Conservation (phyloP, 2,888 invertebrate species). For the Nemotelus pantherinus region DNA sequence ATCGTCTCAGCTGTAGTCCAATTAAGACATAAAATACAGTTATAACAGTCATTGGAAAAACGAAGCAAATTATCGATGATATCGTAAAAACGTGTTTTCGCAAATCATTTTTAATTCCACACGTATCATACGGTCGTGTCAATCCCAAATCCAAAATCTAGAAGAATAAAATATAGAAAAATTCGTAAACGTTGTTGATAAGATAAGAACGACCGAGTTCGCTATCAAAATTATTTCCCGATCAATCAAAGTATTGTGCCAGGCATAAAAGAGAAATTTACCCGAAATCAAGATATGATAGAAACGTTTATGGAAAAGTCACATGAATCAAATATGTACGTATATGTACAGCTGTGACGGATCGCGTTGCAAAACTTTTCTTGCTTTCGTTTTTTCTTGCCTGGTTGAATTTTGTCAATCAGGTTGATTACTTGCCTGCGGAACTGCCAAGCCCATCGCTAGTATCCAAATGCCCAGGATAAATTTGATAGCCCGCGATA, state of each 20-base stretch:
- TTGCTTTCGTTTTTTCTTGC: too few relatives aligned
- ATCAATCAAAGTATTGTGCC: too few relatives aligned
- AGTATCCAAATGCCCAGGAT: conserved; percentile 84
- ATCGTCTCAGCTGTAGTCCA: conserved; percentile 63
- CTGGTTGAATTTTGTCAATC: conserved; percentile 22
- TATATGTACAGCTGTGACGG: too few relatives aligned
- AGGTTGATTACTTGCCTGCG: conserved; percentile 67
- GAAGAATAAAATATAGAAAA: conserved; percentile 23
- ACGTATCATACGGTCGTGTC: conserved; percentile 55
- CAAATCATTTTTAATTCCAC: conserved; percentile 60
- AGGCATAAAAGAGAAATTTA: too few relatives aligned
- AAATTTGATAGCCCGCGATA: conserved; percentile 83
- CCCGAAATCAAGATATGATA: too few relatives aligned
- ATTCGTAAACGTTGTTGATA: too few relatives aligned
- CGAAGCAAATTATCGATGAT: conserved; percentile 70
- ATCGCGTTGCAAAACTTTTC: too few relatives aligned
- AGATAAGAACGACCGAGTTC: too few relatives aligned
- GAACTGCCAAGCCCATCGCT: conserved; percentile 77
- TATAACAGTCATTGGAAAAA: conserved; percentile 70
- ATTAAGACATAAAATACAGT: conserved; percentile 68
- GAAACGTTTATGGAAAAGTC: too few relatives aligned
- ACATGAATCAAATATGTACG: too few relatives aligned
- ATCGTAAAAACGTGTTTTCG: conserved; percentile 67
- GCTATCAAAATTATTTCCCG: too few relatives aligned
- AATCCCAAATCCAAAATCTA: conserved; percentile 50